These are phyloP conservation scores for Zosterops hypoxanthus DNA, from an alignment of 2,113 vertebrate species.

Conservation along the genomic window DNA sequence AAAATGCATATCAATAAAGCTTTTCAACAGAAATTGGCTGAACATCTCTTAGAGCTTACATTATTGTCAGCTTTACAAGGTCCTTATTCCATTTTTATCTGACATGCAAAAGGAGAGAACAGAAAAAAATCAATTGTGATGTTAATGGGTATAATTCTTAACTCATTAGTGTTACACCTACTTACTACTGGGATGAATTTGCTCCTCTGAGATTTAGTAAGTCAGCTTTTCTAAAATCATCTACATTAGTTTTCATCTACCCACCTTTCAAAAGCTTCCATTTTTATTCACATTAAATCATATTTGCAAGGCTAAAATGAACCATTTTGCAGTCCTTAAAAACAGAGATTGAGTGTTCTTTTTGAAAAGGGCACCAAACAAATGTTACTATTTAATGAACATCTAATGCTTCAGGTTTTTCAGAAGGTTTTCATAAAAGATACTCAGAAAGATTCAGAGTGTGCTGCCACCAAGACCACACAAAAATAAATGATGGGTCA, in stretches of 20 bases:
- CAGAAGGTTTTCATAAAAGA: not conserved
- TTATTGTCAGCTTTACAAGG: constrained; percentile 15
- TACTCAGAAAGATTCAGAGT: not conserved
- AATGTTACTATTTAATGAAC: not conserved
- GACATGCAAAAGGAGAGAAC: not conserved
- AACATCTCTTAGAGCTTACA: not conserved
- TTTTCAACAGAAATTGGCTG: not conserved
- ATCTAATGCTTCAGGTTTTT: not conserved
- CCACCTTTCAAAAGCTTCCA: not conserved
- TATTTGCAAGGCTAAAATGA: not conserved
- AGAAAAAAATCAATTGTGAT: constrained; percentile 46
- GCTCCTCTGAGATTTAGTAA: constrained; percentile 34
- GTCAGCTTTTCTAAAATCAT: constrained; percentile 41
- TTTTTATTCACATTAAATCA: constrained; percentile 19
- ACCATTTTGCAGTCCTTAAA: not conserved
- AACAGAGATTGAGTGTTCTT: not conserved
- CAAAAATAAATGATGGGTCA: not conserved
- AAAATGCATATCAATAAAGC: not conserved
- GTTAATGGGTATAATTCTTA: constrained; percentile 39
- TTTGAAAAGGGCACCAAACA: not conserved
- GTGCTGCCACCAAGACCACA: not conserved
- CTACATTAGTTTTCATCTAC: not conserved
- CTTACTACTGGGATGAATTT: constrained; percentile 15
- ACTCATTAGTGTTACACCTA: constrained; percentile 35
- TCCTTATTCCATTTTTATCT: constrained; percentile 33